Percentiles rank a stretch among this genome's conserved stretches.
These are phyloP conservation scores for Pristionchus fissidentatus DNA, from an alignment of 2,888 invertebrate genomes.

Conservation along the genomic window DNA sequence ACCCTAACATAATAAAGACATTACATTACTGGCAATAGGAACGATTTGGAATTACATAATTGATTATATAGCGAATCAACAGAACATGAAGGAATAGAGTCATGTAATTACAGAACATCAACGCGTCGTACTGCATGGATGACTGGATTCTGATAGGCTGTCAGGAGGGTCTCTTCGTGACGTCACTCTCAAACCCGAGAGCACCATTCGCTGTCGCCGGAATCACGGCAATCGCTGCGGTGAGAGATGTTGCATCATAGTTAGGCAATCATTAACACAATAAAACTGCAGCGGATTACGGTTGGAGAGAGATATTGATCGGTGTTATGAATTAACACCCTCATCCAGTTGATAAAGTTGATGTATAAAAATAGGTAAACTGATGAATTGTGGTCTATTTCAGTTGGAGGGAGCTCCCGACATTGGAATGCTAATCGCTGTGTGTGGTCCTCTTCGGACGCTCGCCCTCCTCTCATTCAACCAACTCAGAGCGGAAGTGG, in stretches of 20 bases:
- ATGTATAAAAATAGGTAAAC: not conserved
- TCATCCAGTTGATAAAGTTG: no score
- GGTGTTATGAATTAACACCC: no score
- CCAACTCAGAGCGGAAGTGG: conserved; percentile 42
- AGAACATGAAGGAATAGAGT: no score
- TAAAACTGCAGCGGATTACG: no score
- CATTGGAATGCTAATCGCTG: conserved; percentile 14
- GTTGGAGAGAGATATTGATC: no score
- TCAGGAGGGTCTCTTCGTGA: conserved; percentile 48
- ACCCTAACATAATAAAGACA: conserved; percentile 37
- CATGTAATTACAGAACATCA: conserved; percentile 33
- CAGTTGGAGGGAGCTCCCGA: conserved; percentile 43
- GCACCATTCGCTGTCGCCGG: conserved; percentile 44
- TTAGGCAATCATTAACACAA: no score
- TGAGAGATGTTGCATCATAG: not conserved
- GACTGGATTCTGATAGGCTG: conserved; percentile 46
- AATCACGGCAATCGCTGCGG: conserved; percentile 41
- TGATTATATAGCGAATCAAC: not conserved
- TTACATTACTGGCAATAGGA: conserved; percentile 2
- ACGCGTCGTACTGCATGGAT: conserved; percentile 41
- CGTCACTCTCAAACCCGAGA: conserved; percentile 38
- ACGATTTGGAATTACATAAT: not conserved
- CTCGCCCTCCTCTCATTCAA: conserved; percentile 41
- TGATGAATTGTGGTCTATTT: not conserved
- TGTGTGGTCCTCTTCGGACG: conserved; percentile 36